phyloP scores from a whole-genome alignment of 2,888 invertebrate species.

The Lamellibrachia satsuma region DNA sequence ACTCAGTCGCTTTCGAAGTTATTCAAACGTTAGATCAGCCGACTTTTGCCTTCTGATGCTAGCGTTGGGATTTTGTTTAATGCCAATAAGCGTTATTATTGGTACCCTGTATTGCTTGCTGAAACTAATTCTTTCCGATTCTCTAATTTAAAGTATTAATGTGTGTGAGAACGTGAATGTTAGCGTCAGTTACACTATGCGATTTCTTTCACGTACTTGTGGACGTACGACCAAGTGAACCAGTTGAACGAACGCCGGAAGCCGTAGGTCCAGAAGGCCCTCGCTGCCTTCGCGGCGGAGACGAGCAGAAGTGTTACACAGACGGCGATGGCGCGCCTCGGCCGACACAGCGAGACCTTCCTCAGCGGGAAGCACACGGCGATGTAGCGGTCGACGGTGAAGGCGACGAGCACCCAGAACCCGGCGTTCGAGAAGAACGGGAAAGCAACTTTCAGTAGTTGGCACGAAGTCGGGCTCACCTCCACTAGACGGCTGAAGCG shows the following conservation, averaged over 20 bases:
- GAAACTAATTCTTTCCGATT: no score
- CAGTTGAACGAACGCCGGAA: neutral
- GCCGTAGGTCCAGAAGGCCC: constrained; percentile 55
- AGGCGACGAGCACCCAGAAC: constrained; percentile 56
- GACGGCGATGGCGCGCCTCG: neutral
- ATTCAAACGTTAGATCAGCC: no score
- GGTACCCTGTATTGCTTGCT: no score
- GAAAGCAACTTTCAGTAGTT: neutral
- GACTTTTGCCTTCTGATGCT: no score
- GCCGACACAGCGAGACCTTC: constrained; percentile 35
- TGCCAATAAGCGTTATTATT: no score
- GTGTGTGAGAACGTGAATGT: neutral
- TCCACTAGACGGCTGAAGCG: neutral
- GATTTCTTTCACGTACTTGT: neutral
- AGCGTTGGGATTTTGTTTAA: no score
- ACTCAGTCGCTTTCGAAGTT: no score
- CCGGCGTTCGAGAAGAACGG: constrained; percentile 13
- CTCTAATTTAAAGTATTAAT: no score
- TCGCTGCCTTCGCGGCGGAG: constrained; percentile 47
- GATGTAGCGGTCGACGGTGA: constrained; percentile 58
- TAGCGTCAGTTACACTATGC: neutral
- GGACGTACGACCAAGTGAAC: neutral
- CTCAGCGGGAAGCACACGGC: constrained; percentile 54
- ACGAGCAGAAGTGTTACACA: neutral
- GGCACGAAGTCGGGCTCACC: neutral